Base-by-base conservation (phyloP, 2,888 invertebrate genomes). In the Callimorpha dominula region DNA sequence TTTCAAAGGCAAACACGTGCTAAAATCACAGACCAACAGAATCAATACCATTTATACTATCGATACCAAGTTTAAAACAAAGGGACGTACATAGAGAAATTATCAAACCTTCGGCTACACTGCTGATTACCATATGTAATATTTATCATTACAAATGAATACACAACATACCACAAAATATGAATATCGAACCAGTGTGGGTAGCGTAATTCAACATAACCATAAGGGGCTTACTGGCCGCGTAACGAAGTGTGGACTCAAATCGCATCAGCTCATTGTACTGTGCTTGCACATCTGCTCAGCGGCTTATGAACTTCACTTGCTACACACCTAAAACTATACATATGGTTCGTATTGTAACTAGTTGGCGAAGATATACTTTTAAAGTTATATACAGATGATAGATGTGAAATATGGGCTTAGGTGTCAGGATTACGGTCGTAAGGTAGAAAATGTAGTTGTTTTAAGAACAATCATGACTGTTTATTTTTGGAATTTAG, bases 221-320 rank as follows among this genome's bases (percentile, higher is more conserved):
- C 68, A 81, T 89, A 86, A 86, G 87, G 89, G 88, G 88, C 89
- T 90, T 89, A 88, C 88, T 89, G 89, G 89, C 91, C 81, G 92
- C 73, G 87, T 90, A 93, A 90, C 92, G 92, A 91, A 93, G 94
- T 93, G 94, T 89, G 82, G 74, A 72, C 74, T 77, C 88, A 91
- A 94, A 94, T 94, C 94, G 92, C 88, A 90, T 94, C 90, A 92
- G 86, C 65, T 78, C 89, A 88, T 78, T 86, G 87, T 87, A 78
- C 82, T 86, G 87, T 86, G 85, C 77, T 60, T 86, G 89, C 92
- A 89, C 94, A 93, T 92, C 93, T 93, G 94, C 78, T 89, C 86
- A 85, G 68, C 87, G 87, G 92, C 90, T 92, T 93, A 92, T 87
- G 87, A 88, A 90, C 89, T 90, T 86, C 78, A 81, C 74, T 54